phyloP scores from a whole-genome alignment of 2,797 vertebrate species.

The Thaleichthys pacificus region DNA sequence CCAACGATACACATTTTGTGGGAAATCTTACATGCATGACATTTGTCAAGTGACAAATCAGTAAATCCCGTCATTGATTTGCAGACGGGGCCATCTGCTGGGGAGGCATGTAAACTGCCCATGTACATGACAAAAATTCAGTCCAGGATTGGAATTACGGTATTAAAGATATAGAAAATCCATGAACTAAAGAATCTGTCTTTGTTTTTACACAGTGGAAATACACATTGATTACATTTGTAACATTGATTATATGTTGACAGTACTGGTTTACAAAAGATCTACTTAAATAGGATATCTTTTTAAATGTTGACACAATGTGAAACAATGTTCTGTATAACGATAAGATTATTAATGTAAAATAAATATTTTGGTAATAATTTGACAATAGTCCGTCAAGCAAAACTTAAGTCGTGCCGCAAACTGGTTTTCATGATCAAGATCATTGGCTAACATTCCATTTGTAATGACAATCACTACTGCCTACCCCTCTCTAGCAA shows the following conservation, averaged over 20 bases:
- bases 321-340: neutral
- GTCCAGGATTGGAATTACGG: constrained; percentile 31
- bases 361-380: no score
- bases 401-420: no score
- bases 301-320: neutral
- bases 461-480: neutral
- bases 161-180: constrained; percentile 48
- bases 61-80: constrained; percentile 52
- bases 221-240: neutral
- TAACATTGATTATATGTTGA: neutral
- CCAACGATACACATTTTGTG: constrained; percentile 63
- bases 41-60: constrained; percentile 63
- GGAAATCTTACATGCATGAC: constrained; percentile 56
- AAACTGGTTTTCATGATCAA: no score
- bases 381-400: no score
- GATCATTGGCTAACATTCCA: no score
- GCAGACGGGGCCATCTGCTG: constrained; percentile 81
- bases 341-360: no score
- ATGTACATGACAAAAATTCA: constrained; percentile 16
- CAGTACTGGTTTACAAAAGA: neutral
- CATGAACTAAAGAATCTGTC: neutral
- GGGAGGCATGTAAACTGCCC: constrained; percentile 69
- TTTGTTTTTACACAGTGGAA: no score
- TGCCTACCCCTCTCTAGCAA: constrained; percentile 49
- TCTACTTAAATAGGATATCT: neutral